phyloP scores from a whole-genome alignment of 2,888 invertebrate species.

The Nineta flava region DNA sequence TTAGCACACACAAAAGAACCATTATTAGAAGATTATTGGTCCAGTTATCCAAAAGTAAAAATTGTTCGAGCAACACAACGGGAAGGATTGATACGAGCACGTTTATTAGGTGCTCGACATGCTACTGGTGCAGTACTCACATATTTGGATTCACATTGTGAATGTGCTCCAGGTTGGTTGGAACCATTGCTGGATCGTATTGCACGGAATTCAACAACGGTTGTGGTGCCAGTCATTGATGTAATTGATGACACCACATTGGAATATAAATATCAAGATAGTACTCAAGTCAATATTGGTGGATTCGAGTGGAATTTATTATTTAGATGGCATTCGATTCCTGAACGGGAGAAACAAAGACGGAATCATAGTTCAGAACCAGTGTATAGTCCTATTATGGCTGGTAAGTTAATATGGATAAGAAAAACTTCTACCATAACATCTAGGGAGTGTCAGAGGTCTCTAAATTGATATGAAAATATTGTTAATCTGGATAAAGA shows the following conservation, averaged over 20 bases:
- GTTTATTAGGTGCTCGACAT: conserved; percentile 73
- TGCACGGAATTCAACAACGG: conserved; percentile 68
- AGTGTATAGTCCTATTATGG: conserved; percentile 95
- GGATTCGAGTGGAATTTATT: conserved; percentile 89
- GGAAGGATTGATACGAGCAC: conserved; percentile 89
- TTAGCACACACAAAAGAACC: conserved; percentile 82
- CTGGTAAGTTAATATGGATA: conserved; percentile 41
- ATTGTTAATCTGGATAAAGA: too few relatives aligned
- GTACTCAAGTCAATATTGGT: conserved; percentile 75
- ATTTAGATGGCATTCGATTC: conserved; percentile 99
- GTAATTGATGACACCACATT: conserved; percentile 88
- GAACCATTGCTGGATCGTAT: conserved; percentile 85
- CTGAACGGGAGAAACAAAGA: conserved; percentile 74
- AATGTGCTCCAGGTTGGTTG: conserved; percentile 91
- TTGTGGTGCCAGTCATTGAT: conserved; percentile 92
- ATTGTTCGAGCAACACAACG: conserved; percentile 80
- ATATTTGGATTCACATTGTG: conserved; percentile 97
- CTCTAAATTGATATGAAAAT: too few relatives aligned
- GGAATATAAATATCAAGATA: conserved; percentile 79
- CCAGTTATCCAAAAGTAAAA: conserved; percentile 77
- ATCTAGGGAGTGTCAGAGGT: too few relatives aligned
- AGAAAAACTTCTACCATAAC: too few relatives aligned
- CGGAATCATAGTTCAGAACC: conserved; percentile 84
- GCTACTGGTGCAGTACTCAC: conserved; percentile 83
- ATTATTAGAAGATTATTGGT: conserved; percentile 88